phyloP scores from a whole-genome alignment of 2,113 vertebrate species.

The Lontra canadensis region DNA sequence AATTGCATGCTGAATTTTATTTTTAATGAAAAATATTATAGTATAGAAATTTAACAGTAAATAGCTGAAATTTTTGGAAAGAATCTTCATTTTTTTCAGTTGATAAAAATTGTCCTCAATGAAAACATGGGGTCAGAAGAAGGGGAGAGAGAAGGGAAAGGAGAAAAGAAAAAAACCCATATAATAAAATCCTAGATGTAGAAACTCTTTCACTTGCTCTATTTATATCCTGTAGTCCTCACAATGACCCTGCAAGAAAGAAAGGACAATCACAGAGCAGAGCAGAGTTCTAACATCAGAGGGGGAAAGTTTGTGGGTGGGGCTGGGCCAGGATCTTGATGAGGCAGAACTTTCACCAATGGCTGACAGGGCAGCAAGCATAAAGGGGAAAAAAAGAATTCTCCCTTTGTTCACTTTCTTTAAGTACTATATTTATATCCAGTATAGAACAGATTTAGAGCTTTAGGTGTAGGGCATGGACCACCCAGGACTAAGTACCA shows the following conservation, averaged over 20 bases:
- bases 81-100: background rate
- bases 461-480: background rate
- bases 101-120: background rate
- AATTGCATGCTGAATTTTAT: background rate
- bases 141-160: background rate
- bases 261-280: background rate
- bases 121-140: background rate
- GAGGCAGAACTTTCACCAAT: background rate
- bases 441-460: background rate
- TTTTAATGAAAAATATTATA: background rate
- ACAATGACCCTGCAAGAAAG: background rate
- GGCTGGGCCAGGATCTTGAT: background rate
- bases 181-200: background rate
- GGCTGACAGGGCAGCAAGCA: background rate
- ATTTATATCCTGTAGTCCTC: background rate
- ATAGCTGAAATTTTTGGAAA: background rate
- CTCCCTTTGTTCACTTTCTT: background rate
- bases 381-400: background rate
- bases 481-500: background rate
- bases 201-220: background rate
- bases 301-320: background rate
- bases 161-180: background rate
- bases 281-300: background rate
- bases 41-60: background rate
- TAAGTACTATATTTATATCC: background rate